Evolutionary conservation across 2,888 invertebrate genomes (phyloP), one percentile per base, ranked within the genome.

Genomic region (Netelia fuscicornis): DNA sequence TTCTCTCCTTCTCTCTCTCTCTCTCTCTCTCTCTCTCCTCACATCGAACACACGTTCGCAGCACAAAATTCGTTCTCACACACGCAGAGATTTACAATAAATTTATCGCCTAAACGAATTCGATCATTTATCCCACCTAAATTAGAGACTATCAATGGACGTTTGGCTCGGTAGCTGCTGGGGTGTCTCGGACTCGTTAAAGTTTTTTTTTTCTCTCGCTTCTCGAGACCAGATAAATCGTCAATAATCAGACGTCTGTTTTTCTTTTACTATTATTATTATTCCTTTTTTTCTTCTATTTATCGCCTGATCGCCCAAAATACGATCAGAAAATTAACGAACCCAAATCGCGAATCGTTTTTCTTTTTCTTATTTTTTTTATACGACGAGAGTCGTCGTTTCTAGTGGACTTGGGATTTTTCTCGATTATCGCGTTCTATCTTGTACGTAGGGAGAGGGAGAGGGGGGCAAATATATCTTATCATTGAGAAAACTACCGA

Each of bases 131-230:
- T 79, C 76, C 60, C 70, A 65, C 64, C 75, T 86, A 76, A 76
- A 82, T 84, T 85, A 86, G 83, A 83, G 81, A 86, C 87, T 87
- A 86, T 77, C 80, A 85, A 85, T 87, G 86, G 86, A 87, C 87
- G 87, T 87, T 87, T 87, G 84, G 80, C 85, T 85, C 81, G 78
- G 85, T 85, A 85, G 85, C 85, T 85, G 85, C 80, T 81, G 86
- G 84, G 84, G 81, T 86, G 86, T 86, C 83, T 84, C 81, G 81
- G 74, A 81, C 81, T 85, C 81, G 79, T 71, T 74, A 76, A 81
- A 79, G 75, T 68, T 77, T 82, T 78, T 70, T 70, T 77, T 67
- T 85, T 81, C 48, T 64, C 74, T 70, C 79, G 48, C 44, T 68
- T 76, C 76, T 81, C 68, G 71, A 84, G 81, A 85, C 83, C 71